Evolutionary conservation across 92 coral and sea anemone species (phyloP), one percentile per base, ranked within the genome.

Genomic region (Diadumene lineata): DNA sequence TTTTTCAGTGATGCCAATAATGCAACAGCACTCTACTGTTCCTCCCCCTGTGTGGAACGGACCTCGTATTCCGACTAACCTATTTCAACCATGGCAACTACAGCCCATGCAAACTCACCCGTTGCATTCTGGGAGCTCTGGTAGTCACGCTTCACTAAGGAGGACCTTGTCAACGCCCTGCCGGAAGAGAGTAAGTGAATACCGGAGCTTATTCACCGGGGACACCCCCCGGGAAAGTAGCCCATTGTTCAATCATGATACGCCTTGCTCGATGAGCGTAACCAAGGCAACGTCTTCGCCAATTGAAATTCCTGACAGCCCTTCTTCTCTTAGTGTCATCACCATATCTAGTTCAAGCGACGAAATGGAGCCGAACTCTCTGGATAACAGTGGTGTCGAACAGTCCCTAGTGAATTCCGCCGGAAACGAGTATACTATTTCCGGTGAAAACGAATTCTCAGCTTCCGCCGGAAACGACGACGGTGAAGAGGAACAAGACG

Each of bases 291-390:
- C 90, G 11, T 90, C 97, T n/a, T 96, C 99, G 44, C 99, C 99
- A 15, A 96, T 96, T 51, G 96, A 91, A 61, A 96, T 96, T 51
- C 91, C 93, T 25, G 99, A 96, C 79, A 90, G 97, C 43, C 97
- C 97, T 22, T 96, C 97, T 30, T 91, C 99, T 11, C 93, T 91
- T 7, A 96, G 99, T 60, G 86, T 96, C 33, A 96, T 96, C 29
- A 86, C 99, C 11, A 92, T 96, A 38, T 96, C 99, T 16, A 96
- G 99, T 81, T 96, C 99, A 1, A 89, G 99, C 55, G 99, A 96
- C 64, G 97, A 91, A 76, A 91, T 87, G 97, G 92, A 91, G 65
- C 92, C 92, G 0, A 84, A 85, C 53, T 87, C 97, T 1, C 55
- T 91, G 1, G 97, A 89, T 11, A 73, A 89, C 25, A 87, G 84